These are phyloP conservation scores for Lateolabrax maculatus DNA, from an alignment of 2,797 vertebrate genomes.

Conservation along the genomic window DNA sequence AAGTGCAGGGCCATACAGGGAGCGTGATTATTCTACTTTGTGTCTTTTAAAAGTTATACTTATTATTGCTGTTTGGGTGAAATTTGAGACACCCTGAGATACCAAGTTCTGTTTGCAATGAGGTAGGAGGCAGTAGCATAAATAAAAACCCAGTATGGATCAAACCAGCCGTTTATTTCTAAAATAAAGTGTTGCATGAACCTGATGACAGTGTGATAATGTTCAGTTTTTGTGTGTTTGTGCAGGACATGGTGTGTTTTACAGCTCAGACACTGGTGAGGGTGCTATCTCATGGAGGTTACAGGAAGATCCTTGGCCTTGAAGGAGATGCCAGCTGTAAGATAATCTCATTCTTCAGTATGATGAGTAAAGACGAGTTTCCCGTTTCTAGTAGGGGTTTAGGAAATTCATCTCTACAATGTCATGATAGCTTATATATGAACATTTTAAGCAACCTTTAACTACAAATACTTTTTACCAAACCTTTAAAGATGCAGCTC, in stretches of 20 bases:
- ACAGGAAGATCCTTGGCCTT: constrained; percentile 95
- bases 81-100: not conserved
- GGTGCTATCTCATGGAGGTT: constrained; percentile 95
- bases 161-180: not conserved
- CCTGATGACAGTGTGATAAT: not conserved
- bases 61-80: not conserved
- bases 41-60: not conserved
- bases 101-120: not conserved
- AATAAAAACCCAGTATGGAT: not conserved
- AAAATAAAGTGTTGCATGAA: not conserved
- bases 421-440: not conserved
- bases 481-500: not conserved
- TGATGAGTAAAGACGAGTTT: not conserved
- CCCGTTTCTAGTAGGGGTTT: not conserved
- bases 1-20: not conserved
- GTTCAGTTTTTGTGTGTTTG: constrained; percentile 25
- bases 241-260: constrained; percentile 97
- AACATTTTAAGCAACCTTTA: not conserved
- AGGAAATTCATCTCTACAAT: not conserved
- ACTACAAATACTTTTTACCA: not conserved
- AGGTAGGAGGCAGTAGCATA: not conserved
- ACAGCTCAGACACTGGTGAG: constrained; percentile 96
- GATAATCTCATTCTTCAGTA: not conserved
- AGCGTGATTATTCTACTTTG: not conserved
- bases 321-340: constrained; percentile 97